Conservation (phyloP, 2,888 invertebrate species). For the Drosophila neotestacea region DNA sequence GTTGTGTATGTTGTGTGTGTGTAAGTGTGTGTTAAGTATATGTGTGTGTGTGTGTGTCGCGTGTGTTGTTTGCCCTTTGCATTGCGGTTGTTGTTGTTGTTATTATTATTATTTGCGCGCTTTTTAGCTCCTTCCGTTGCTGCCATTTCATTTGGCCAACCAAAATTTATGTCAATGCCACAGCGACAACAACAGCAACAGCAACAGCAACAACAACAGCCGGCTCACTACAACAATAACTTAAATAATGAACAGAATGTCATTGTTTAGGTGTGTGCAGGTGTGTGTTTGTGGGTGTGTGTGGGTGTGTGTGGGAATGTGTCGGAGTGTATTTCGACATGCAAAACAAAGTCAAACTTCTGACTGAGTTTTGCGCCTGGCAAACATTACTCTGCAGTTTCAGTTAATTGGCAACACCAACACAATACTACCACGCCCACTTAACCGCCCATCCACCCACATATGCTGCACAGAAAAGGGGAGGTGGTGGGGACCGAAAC, state of each 20-base stretch:
- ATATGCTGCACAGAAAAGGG: neutral
- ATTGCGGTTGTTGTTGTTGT: slow-evolving; percentile 31
- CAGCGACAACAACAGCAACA: slow-evolving; percentile 65
- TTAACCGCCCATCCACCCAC: slow-evolving; percentile 5
- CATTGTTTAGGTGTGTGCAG: slow-evolving; percentile 4
- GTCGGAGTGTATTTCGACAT: slow-evolving; percentile 44
- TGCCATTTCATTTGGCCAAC: slow-evolving; percentile 60
- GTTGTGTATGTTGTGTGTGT: slow-evolving; percentile 35
- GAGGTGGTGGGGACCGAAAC: neutral
- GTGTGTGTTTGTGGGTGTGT: slow-evolving; percentile 27
- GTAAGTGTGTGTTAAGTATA: slow-evolving; percentile 29
- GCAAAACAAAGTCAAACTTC: slow-evolving; percentile 53
- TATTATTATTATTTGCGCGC: slow-evolving; percentile 51
- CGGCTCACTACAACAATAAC: slow-evolving; percentile 41
- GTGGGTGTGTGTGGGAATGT: slow-evolving; percentile 16
- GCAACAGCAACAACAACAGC: slow-evolving; percentile 45
- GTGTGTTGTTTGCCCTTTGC: slow-evolving; percentile 59
- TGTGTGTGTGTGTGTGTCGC: slow-evolving; percentile 44
- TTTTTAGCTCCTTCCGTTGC: slow-evolving; percentile 65
- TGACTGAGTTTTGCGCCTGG: slow-evolving; percentile 45
- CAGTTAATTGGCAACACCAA: slow-evolving; percentile 74
- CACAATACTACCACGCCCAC: slow-evolving; percentile 34
- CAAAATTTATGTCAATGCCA: slow-evolving; percentile 77
- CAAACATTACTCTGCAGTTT: slow-evolving; percentile 79
- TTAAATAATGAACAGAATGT: slow-evolving; percentile 33